phyloP scores from a whole-genome alignment of 2,888 invertebrate species.

The Rhagonycha lutea region DNA sequence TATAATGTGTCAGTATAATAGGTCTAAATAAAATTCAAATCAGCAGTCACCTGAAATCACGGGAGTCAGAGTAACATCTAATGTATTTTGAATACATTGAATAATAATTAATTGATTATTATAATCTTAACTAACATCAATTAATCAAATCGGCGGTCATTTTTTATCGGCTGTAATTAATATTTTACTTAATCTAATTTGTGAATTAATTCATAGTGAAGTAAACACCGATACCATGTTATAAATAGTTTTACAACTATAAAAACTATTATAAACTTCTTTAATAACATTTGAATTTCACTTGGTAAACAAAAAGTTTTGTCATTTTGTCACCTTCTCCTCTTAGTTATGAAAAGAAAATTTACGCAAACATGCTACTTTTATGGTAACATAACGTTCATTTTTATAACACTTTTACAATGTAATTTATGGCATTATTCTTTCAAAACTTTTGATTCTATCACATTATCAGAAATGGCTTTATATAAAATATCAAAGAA shows the following conservation, averaged over 20 bases:
- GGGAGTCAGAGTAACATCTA: too few relatives aligned
- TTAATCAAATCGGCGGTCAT: not conserved
- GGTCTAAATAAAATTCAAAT: not conserved
- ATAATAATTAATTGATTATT: not conserved
- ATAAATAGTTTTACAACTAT: not conserved
- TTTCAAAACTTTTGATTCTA: slow-evolving; percentile 15
- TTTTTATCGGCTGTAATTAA: not conserved
- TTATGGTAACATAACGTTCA: slow-evolving; percentile 13
- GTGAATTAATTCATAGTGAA: not conserved
- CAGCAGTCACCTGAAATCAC: not conserved
- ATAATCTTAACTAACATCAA: not conserved
- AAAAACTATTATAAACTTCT: not conserved
- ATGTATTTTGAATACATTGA: not conserved
- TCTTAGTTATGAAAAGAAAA: slow-evolving; percentile 15
- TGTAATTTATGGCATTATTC: slow-evolving; percentile 19
- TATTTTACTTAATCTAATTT: not conserved
- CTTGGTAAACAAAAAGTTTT: slow-evolving; percentile 8
- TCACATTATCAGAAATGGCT: slow-evolving; percentile 12
- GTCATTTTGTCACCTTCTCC: slow-evolving; percentile 14
- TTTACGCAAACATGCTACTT: slow-evolving; percentile 2
- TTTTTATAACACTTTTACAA: slow-evolving; percentile 20
- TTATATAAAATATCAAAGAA: slow-evolving; percentile 16
- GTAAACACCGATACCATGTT: not conserved
- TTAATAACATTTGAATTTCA: not conserved
- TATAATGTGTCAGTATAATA: too few relatives aligned